A percentile compares a stretch with the other conserved stretches of the same genome.
These are phyloP conservation scores for Oryctes rhinoceros DNA, from an alignment of 1,140 invertebrate genomes.

Conservation along the genomic window DNA sequence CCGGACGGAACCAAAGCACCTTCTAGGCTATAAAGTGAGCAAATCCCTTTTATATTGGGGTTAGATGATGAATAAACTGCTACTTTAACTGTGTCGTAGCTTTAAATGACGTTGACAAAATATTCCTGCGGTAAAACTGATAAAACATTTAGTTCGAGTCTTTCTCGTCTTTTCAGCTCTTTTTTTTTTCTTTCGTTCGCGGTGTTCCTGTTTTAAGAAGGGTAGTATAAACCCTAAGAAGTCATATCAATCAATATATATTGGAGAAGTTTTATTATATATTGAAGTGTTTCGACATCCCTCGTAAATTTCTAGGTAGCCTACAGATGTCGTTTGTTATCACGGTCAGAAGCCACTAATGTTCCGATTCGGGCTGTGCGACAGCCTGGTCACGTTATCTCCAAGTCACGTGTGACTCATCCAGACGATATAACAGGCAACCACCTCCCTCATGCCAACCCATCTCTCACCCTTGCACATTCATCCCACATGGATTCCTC, in stretches of 20 bases:
- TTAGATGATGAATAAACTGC: no score
- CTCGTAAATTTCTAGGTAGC: constrained; percentile 39
- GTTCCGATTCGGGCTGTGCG: constrained; percentile 34
- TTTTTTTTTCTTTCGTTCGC: no score
- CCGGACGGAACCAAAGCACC: no score
- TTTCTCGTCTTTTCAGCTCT: no score
- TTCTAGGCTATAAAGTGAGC: no score
- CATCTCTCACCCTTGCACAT: not conserved
- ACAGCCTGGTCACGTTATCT: constrained; percentile 45
- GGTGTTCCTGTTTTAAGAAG: not conserved
- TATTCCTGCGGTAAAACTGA: no score
- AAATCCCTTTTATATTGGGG: no score
- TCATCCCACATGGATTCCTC: constrained; percentile 14
- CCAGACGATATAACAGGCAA: constrained; percentile 41
- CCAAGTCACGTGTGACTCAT: constrained; percentile 42
- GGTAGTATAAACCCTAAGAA: not conserved
- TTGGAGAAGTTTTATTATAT: constrained; percentile 33
- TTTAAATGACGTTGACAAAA: no score
- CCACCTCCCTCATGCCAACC: not conserved
- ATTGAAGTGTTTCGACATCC: constrained; percentile 39
- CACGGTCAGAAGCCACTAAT: constrained; percentile 39
- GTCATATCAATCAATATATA: constrained; percentile 35
- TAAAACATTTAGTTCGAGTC: no score
- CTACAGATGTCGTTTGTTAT: constrained; percentile 46
- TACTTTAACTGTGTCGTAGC: no score